phyloP scores from a whole-genome alignment of 2,113 vertebrate genomes.

The Tenebrosternarchus preto region DNA sequence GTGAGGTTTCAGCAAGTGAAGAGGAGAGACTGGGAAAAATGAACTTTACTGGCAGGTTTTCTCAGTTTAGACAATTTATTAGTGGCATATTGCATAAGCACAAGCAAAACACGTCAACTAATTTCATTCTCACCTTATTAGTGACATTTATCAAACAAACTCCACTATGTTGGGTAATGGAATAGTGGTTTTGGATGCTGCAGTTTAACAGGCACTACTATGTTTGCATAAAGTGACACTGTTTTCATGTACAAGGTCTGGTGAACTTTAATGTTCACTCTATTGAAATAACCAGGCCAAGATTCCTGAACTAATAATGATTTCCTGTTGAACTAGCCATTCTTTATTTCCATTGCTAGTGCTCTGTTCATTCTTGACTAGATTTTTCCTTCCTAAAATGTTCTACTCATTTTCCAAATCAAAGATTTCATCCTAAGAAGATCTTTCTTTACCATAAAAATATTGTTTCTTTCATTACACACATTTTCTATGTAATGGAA shows the following conservation, averaged over 20 bases:
- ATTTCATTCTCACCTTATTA: neutral
- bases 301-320: conserved; percentile 49
- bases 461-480: conserved; percentile 3
- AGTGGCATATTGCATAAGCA: neutral
- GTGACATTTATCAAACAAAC: conserved; percentile 3
- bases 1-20: conserved; percentile 14
- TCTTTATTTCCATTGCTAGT: conserved; percentile 35
- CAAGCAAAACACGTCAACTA: neutral
- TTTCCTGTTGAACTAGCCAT: conserved; percentile 44
- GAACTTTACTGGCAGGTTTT: neutral
- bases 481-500: conserved; percentile 22
- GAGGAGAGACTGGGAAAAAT: neutral
- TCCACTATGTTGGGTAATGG: neutral
- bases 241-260: conserved; percentile 6
- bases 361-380: conserved; percentile 17
- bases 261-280: conserved; percentile 26
- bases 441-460: conserved; percentile 25
- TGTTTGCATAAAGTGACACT: conserved; percentile 2
- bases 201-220: neutral
- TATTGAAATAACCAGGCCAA: conserved; percentile 45
- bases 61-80: neutral
- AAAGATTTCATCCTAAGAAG: conserved; percentile 24
- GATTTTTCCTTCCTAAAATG: conserved; percentile 16
- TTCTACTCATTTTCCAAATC: conserved; percentile 13
- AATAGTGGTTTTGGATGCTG: conserved; percentile 12